A percentile compares a stretch with the other conserved stretches of the same genome.
These are phyloP conservation scores for Calycopis cecrops DNA, from an alignment of 1,140 invertebrate species.

Conservation along the genomic window DNA sequence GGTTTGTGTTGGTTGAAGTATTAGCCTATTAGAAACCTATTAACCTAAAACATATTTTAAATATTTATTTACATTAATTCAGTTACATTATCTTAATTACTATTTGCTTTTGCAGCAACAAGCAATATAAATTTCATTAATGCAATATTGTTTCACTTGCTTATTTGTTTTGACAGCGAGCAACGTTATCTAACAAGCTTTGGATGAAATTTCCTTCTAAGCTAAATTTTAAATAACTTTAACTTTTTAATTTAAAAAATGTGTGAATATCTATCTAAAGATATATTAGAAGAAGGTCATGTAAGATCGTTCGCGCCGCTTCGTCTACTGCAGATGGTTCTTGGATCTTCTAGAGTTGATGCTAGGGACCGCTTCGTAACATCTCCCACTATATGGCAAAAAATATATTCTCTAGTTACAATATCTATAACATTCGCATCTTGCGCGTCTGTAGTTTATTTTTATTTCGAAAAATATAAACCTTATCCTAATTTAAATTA, in stretches of 20 bases:
- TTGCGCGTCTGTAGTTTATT: background rate
- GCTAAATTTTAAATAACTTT: no score
- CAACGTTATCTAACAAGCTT: no score
- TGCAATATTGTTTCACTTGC: no score
- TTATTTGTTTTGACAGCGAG: no score
- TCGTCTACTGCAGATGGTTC: constrained; percentile 28
- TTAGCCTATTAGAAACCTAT: no score
- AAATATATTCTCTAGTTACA: constrained; percentile 32
- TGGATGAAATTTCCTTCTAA: background rate
- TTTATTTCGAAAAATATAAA: background rate
- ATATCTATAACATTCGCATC: constrained; percentile 10
- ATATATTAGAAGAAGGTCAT: constrained; percentile 40
- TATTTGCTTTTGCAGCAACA: no score
- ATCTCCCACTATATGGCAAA: constrained; percentile 36
- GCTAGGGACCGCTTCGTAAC: constrained; percentile 40
- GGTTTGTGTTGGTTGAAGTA: no score
- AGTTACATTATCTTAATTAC: no score
- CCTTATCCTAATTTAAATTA: background rate
- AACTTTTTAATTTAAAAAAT: background rate
- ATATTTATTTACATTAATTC: no score
- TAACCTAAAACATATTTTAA: no score
- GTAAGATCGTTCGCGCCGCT: constrained; percentile 31
- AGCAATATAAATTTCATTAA: no score
- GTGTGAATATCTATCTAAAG: constrained; percentile 40
- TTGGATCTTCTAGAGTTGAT: constrained; percentile 39